Percentiles rank a stretch among this genome's conserved stretches.
Evolutionary conservation across 2,888 invertebrate genomes (phyloP).

Genomic region (Idaea biselata): DNA sequence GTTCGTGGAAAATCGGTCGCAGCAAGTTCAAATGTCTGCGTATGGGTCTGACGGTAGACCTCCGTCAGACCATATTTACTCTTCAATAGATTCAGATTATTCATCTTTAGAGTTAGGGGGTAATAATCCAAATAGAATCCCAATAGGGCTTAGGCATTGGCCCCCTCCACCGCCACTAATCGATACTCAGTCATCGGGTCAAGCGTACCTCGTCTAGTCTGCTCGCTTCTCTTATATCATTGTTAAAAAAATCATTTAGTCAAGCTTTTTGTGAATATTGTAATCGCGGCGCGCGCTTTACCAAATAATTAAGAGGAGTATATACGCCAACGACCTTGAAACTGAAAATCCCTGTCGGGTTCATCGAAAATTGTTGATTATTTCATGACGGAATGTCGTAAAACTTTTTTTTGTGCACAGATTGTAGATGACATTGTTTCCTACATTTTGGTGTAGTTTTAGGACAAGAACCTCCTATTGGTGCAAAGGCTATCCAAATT

Average conservation of each 20-base stretch:
- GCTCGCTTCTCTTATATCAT: constrained; percentile 50
- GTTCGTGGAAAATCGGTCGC: constrained; percentile 59
- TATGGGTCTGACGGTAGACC: constrained; percentile 84
- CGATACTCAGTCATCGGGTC: constrained; percentile 70
- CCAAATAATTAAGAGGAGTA: constrained; percentile 79
- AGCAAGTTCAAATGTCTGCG: constrained; percentile 61
- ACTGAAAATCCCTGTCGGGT: too few relatives aligned
- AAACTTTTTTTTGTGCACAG: too few relatives aligned
- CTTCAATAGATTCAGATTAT: constrained; percentile 94
- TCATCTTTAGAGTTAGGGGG: constrained; percentile 88
- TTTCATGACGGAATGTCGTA: too few relatives aligned
- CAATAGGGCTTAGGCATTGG: constrained; percentile 69
- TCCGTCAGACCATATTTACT: constrained; percentile 93
- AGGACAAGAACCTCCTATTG: too few relatives aligned
- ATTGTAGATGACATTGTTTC: too few relatives aligned
- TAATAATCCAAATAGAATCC: constrained; percentile 65
- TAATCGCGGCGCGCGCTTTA: constrained; percentile 73
- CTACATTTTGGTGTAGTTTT: too few relatives aligned
- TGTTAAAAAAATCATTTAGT: constrained; percentile 57
- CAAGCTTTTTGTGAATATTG: constrained; percentile 74
- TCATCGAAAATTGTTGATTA: too few relatives aligned
- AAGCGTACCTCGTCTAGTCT: constrained; percentile 78
- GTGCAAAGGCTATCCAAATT: too few relatives aligned
- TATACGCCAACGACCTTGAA: too few relatives aligned
- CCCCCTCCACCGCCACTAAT: constrained; percentile 70